Base-by-base conservation (phyloP, 2,888 invertebrate genomes). In the Criorhina ranunculi region DNA sequence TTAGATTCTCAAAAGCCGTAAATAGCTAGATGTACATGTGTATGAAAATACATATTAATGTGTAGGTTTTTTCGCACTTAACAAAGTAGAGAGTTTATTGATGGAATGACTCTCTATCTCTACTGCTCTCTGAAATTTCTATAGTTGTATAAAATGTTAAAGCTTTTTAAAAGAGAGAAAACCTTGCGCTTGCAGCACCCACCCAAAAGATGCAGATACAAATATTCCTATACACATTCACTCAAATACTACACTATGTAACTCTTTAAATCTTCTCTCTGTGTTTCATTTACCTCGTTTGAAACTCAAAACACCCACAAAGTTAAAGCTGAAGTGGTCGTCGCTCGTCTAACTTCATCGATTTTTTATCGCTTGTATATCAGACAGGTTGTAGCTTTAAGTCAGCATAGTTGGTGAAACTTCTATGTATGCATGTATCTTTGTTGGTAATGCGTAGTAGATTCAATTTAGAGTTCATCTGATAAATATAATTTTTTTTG, bases 1-100 rank as follows among this genome's bases (percentile, higher is more conserved):
- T 83, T 79, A 67, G 46, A 73, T 67, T 78, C 59, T 82, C 15
- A 66, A 72, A 53, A 51, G 64, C 11, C 9, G n/a, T 33, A 17
- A 12, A 31, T 67, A 51, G 35, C 49, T 55, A 57, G 5, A 7
- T 57, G 35, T 51, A 37, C 7, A 1, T 51, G 35, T 1, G 9
- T 53, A 15, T 17, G 7, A 11, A 15, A 9, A 11, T 33, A 11
- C 1, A 11, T 55, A 15, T 17, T 4, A 46, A 64, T n/a, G 5
- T 31, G 49, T 31, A 9, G 11, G 19, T 53, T n/a, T 29, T 42
- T 8, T 17, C 6, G 12, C 5, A 15, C 7, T 42, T 7, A 19
- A 4, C 5, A 7, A 15, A 11, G 40, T 49, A 31, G 42, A 33
- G 24, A 17, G 11, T 29, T 59, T 64, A 37, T 37, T 46, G 29